Evolutionary conservation across 2,797 vertebrate species (phyloP).

Genomic region (Buceros bicornis): DNA sequence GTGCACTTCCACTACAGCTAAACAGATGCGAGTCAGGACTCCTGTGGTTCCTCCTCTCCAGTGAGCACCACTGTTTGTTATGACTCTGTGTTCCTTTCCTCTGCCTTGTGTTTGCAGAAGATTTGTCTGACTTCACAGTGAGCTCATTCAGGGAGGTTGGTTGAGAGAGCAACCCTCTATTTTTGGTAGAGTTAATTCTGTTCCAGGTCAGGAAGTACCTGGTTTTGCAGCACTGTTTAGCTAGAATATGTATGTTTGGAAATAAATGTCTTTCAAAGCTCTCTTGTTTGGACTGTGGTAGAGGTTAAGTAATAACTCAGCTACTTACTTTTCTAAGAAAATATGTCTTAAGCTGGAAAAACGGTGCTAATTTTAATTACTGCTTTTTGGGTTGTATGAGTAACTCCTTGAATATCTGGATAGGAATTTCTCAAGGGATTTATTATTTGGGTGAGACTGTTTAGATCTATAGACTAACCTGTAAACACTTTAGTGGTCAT

Average conservation of each 20-base stretch:
- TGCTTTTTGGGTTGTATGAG: neutral
- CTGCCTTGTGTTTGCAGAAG: neutral
- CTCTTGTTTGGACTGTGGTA: neutral
- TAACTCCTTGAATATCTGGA: neutral
- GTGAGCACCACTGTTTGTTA: neutral
- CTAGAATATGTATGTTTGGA: neutral
- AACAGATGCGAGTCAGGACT: neutral
- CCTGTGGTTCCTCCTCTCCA: neutral
- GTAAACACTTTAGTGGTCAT: neutral
- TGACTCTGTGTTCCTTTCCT: neutral
- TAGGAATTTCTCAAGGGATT: neutral
- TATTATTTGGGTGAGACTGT: neutral
- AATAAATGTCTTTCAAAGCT: neutral
- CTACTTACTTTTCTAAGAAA: neutral
- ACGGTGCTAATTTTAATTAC: neutral
- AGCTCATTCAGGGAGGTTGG: neutral
- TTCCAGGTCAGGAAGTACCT: neutral
- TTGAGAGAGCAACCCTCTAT: neutral
- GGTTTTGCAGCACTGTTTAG: neutral
- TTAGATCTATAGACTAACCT: neutral
- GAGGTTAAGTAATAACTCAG: neutral
- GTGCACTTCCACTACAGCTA: neutral
- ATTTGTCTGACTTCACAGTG: neutral
- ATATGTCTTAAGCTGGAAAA: neutral
- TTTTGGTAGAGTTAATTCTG: neutral